A percentile compares a stretch with the other conserved stretches of the same genome.
Conservation (phyloP, 1,140 invertebrate species). For the Babylonia areolata region DNA sequence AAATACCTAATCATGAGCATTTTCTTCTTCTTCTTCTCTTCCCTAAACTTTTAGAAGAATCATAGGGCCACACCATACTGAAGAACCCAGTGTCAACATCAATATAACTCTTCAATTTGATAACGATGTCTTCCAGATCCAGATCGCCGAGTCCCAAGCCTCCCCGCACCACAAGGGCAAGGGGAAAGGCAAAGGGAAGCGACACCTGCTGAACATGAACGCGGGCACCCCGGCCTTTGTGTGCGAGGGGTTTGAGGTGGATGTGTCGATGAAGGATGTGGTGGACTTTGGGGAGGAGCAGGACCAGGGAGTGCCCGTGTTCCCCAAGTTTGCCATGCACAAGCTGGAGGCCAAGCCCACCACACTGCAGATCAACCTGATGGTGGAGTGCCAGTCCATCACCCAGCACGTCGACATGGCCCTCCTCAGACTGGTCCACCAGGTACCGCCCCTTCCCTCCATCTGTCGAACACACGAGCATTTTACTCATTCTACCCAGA, state of each 20-base stretch:
- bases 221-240: slow-evolving; percentile 91
- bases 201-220: slow-evolving; percentile 46
- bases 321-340: slow-evolving; percentile 72
- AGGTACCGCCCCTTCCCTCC: no score
- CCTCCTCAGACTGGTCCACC: slow-evolving; percentile 91
- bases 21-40: no score
- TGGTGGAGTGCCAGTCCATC: slow-evolving; percentile 69
- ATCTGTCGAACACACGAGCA: no score
- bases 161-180: slow-evolving; percentile 50
- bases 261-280: slow-evolving; percentile 89
- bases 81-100: no score
- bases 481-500: no score
- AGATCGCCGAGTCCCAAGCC: slow-evolving; percentile 87
- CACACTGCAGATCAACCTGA: slow-evolving; percentile 72
- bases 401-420: slow-evolving; percentile 92
- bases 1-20: no score
- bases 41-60: not conserved
- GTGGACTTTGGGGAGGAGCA: slow-evolving; percentile 91
- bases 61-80: no score
- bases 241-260: slow-evolving; percentile 85
- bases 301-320: slow-evolving; percentile 78
- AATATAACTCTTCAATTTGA: no score
- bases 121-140: slow-evolving; percentile 80
- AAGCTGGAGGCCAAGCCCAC: slow-evolving; percentile 75
- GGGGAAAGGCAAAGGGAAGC: slow-evolving; percentile 61